These are phyloP conservation scores for Equus quagga DNA, from an alignment of 2,113 vertebrate genomes.

Conservation along the genomic window DNA sequence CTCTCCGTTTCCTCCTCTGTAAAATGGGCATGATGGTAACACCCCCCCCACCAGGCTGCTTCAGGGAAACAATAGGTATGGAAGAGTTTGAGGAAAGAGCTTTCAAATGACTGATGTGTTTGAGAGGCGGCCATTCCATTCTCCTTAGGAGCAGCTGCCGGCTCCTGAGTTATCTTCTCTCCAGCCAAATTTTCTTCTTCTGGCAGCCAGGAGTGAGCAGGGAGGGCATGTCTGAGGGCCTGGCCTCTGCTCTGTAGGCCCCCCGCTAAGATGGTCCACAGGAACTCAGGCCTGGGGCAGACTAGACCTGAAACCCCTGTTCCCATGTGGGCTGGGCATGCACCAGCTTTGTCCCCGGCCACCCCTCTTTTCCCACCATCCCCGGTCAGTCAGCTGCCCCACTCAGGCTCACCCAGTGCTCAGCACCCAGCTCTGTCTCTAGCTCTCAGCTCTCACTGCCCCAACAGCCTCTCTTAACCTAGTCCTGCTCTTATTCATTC, in stretches of 20 bases:
- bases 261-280: background rate
- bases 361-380: background rate
- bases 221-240: no score
- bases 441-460: background rate
- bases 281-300: background rate
- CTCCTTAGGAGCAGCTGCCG: background rate
- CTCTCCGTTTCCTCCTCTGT: background rate
- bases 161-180: background rate
- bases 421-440: background rate
- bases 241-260: background rate
- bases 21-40: background rate
- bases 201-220: background rate
- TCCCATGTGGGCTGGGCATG: background rate
- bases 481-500: background rate
- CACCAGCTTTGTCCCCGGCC: background rate
- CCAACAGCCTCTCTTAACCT: rapidly evolving
- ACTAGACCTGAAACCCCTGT: background rate
- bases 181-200: background rate
- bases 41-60: background rate
- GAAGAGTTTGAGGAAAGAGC: background rate
- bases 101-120: background rate
- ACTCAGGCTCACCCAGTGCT: background rate
- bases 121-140: background rate
- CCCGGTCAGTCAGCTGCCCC: background rate
- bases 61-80: background rate